These are phyloP conservation scores for Xylota sylvarum DNA, from an alignment of 2,888 invertebrate genomes.

Conservation along the genomic window DNA sequence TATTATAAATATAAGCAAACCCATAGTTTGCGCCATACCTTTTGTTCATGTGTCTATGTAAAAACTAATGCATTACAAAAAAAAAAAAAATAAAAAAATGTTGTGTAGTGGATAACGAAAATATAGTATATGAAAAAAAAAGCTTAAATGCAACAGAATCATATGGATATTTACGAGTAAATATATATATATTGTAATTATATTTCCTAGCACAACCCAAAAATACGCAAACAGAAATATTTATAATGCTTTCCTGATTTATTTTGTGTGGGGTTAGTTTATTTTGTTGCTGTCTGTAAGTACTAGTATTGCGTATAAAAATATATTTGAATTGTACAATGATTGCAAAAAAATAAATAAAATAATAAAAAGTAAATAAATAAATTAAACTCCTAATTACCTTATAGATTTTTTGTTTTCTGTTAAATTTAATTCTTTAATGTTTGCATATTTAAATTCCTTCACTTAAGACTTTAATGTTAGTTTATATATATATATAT, in stretches of 20 bases:
- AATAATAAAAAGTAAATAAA: neutral
- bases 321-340: conserved; percentile 9
- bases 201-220: neutral
- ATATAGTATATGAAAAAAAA: neutral
- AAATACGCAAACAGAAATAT: neutral
- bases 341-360: conserved; percentile 5
- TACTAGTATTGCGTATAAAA: conserved; percentile 20
- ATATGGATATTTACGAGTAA: no score
- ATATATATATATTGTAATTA: neutral
- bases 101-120: neutral
- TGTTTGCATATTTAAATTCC: conserved; percentile 20
- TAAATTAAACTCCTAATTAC: conserved; percentile 52
- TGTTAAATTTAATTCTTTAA: conserved; percentile 13
- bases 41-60: no score
- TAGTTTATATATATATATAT: neutral
- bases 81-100: conserved; percentile 9
- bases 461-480: conserved; percentile 29
- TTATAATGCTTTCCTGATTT: neutral
- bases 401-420: conserved; percentile 13
- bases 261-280: neutral
- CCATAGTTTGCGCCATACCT: no score
- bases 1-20: no score
- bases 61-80: no score
- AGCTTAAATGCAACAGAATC: no score
- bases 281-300: conserved; percentile 7